These are phyloP conservation scores for Hippocampus abdominalis DNA, from an alignment of 2,113 vertebrate species.

Conservation along the genomic window DNA sequence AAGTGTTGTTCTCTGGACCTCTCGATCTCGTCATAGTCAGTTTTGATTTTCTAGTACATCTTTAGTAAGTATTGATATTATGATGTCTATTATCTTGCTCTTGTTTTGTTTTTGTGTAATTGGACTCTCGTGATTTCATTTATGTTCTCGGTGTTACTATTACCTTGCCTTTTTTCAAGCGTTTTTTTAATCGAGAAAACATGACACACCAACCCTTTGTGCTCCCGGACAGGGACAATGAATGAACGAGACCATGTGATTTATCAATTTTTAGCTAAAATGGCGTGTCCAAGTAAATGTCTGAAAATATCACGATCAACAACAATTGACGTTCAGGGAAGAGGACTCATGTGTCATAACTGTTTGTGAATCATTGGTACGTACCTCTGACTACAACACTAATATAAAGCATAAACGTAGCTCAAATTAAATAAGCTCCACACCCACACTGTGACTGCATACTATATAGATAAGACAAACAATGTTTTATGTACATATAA, in stretches of 20 bases:
- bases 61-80: too few species aligned
- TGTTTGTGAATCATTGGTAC: not conserved
- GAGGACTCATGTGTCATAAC: not conserved
- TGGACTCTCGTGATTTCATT: too few species aligned
- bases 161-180: conserved; percentile 24
- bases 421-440: not conserved
- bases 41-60: too few species aligned
- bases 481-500: not conserved
- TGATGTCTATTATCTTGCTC: too few species aligned
- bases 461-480: not conserved
- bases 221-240: not conserved
- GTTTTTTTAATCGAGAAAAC: conserved; percentile 51
- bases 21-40: too few species aligned
- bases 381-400: not conserved
- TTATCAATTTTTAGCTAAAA: not conserved
- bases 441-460: not conserved
- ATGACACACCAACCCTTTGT: not conserved
- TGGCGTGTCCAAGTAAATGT: not conserved
- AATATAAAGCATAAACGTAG: not conserved
- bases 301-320: not conserved
- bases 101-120: too few species aligned
- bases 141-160: too few species aligned
- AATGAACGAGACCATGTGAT: not conserved
- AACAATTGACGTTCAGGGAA: not conserved
- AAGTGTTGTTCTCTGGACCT: too few species aligned